A percentile compares a stretch with the other conserved stretches of the same genome.
Evolutionary conservation across 2,113 vertebrate genomes (phyloP).

Genomic region (Rhea americana): DNA sequence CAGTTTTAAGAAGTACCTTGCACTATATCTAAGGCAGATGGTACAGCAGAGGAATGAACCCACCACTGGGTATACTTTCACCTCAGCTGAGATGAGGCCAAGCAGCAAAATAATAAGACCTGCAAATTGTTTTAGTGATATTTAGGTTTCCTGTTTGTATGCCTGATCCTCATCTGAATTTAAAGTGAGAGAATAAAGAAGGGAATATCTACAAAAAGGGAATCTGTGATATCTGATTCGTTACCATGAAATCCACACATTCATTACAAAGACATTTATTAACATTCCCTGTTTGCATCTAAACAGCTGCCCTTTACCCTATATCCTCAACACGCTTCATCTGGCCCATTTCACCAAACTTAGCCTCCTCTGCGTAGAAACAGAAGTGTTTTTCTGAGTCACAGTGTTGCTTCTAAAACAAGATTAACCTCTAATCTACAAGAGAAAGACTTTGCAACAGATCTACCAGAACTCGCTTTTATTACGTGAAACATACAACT

Average conservation of each 20-base stretch:
- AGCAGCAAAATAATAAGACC: not conserved
- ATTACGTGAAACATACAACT: not conserved
- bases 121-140: not conserved
- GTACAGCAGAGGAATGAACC: not conserved
- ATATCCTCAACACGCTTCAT: not conserved
- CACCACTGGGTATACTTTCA: not conserved
- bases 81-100: not conserved
- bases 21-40: not conserved
- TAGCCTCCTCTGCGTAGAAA: not conserved
- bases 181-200: not conserved
- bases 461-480: not conserved
- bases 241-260: not conserved
- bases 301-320: not conserved
- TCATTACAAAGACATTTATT: not conserved
- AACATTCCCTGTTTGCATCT: not conserved
- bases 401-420: rapidly evolving
- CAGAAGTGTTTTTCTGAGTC: not conserved
- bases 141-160: not conserved
- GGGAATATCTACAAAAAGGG: not conserved
- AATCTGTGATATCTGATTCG: not conserved
- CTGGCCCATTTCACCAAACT: not conserved
- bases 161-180: not conserved
- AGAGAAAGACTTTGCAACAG: not conserved
- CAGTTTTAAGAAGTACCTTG: not conserved
- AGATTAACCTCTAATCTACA: not conserved